Conservation (phyloP, 2,888 invertebrate species). For the Sturmia bella region DNA sequence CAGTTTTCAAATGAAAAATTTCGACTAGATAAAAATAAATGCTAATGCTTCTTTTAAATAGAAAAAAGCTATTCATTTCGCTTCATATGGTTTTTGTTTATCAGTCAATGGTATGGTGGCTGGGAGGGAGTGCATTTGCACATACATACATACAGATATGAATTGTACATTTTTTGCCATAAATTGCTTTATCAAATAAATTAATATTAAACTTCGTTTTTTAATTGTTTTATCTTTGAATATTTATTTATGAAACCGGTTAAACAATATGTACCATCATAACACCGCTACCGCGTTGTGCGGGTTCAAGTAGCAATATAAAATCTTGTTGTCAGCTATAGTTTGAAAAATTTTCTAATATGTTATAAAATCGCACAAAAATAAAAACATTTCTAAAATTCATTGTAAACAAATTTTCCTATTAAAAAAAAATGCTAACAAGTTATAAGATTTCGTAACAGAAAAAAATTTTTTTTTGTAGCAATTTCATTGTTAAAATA, state of each 20-base stretch:
- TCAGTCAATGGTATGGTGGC: constrained; percentile 31
- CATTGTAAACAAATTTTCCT: too few species aligned
- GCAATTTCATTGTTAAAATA: too few species aligned
- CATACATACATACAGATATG: background rate
- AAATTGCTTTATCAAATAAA: constrained; percentile 24
- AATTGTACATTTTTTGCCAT: constrained; percentile 1
- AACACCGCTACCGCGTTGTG: constrained; percentile 25
- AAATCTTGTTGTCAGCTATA: background rate
- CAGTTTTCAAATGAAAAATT: constrained; percentile 2
- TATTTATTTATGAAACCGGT: constrained; percentile 52
- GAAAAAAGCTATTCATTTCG: constrained; percentile 20
- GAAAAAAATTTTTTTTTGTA: too few species aligned
- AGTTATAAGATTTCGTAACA: too few species aligned
- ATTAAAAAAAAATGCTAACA: too few species aligned
- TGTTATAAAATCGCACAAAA: too few species aligned
- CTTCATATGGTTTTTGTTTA: constrained; percentile 10
- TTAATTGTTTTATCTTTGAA: constrained; percentile 55
- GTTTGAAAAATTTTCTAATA: too few species aligned
- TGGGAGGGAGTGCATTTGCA: background rate
- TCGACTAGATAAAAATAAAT: constrained; percentile 37
- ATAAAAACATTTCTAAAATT: too few species aligned
- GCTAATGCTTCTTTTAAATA: constrained; percentile 46
- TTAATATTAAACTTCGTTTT: constrained; percentile 38
- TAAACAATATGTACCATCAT: constrained; percentile 35
- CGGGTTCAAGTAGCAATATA: background rate